Percentiles rank a stretch among this genome's conserved stretches.
Evolutionary conservation across 2,113 vertebrate species (phyloP).

Genomic region (Urocynchramus pylzowi): DNA sequence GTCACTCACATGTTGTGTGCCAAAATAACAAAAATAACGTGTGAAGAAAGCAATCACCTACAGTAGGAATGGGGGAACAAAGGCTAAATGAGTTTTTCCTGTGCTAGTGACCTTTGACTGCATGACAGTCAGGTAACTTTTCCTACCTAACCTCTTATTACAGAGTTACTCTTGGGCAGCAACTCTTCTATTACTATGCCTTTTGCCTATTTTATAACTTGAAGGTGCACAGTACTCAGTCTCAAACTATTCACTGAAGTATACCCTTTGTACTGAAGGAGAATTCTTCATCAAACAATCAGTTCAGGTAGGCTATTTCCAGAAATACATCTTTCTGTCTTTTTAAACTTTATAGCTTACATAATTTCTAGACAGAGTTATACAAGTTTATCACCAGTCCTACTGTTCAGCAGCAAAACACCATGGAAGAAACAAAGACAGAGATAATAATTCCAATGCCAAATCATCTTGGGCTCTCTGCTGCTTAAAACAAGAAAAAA

Average conservation of each 20-base stretch:
- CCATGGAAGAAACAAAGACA: neutral
- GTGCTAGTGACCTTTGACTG: neutral
- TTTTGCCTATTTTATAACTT: neutral
- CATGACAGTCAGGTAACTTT: neutral
- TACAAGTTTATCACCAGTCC: neutral
- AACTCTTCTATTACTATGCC: neutral
- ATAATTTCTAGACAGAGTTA: neutral
- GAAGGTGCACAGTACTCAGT: neutral
- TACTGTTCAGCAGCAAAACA: neutral
- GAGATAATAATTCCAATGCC: neutral
- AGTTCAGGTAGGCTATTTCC: neutral
- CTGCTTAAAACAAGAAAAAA: neutral
- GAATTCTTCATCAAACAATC: neutral
- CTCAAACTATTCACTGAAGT: neutral
- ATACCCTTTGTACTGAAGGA: neutral
- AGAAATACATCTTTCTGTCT: neutral
- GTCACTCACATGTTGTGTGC: neutral
- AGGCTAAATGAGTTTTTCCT: conserved; percentile 9
- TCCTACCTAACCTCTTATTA: neutral
- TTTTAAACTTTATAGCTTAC: neutral
- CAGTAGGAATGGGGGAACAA: neutral
- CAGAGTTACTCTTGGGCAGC: neutral
- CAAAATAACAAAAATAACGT: neutral
- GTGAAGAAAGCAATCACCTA: conserved; percentile 1
- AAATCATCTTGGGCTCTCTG: neutral